These are phyloP conservation scores for Sminthurinus aureus DNA, from an alignment of 2,888 invertebrate genomes.

Conservation along the genomic window DNA sequence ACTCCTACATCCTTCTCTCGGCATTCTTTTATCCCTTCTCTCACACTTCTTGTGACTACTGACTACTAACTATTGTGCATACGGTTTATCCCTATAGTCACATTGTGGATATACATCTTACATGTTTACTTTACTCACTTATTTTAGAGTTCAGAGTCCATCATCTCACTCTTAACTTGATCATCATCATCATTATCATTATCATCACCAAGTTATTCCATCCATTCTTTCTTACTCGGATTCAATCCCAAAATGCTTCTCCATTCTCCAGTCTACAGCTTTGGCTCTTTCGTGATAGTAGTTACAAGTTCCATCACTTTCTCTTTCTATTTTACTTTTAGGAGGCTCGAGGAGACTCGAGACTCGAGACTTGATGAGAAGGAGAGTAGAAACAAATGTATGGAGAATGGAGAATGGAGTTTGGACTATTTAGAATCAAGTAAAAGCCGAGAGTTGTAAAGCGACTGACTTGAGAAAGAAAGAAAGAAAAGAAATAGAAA, in stretches of 20 bases:
- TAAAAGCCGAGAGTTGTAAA: neutral
- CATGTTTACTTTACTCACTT: neutral
- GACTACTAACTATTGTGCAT: neutral
- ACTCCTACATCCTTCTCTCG: neutral
- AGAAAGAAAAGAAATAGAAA: neutral
- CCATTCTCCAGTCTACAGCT: neutral
- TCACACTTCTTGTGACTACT: neutral
- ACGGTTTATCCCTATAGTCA: neutral
- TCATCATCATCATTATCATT: neutral
- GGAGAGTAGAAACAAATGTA: too few species aligned
- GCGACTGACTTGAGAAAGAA: neutral
- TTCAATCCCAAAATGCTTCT: slow-evolving; percentile 1
- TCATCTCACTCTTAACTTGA: slow-evolving; percentile 15
- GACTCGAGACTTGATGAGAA: too few species aligned
- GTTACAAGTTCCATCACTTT: neutral
- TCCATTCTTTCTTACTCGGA: slow-evolving; percentile 6
- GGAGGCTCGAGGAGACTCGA: neutral
- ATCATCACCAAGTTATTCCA: slow-evolving; percentile 11
- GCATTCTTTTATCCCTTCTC: neutral
- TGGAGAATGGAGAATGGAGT: too few species aligned
- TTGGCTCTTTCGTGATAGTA: too few species aligned
- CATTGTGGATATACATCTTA: neutral
- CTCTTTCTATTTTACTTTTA: neutral
- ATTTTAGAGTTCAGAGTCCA: neutral
- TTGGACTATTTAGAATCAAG: neutral